Evolutionary conservation across 2,113 vertebrate species (phyloP).

Genomic region (Hippolais icterina): DNA sequence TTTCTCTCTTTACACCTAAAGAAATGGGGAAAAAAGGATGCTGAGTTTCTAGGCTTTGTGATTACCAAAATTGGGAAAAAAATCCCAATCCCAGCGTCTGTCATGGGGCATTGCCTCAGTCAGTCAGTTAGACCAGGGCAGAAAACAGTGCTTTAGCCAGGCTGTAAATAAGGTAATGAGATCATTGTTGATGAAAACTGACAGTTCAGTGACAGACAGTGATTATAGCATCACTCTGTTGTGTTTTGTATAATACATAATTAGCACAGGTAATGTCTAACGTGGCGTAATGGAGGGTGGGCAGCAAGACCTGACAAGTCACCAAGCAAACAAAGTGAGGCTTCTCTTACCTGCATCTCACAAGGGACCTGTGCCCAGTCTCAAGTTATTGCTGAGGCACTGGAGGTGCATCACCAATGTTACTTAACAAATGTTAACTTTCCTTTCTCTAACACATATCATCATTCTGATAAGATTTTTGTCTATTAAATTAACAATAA

Average conservation of each 20-base stretch:
- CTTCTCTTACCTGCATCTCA: neutral
- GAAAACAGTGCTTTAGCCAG: neutral
- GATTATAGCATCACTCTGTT: neutral
- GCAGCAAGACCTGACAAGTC: neutral
- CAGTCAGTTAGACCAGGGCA: neutral
- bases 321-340: neutral
- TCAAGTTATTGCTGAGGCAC: neutral
- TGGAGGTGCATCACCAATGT: neutral
- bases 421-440: neutral
- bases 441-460: neutral
- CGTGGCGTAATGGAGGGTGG: neutral
- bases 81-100: neutral
- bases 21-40: neutral
- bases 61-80: neutral
- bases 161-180: neutral
- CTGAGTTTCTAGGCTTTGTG: neutral
- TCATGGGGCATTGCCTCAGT: neutral
- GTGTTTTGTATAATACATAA: neutral
- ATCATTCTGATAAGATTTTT: neutral
- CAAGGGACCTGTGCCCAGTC: neutral
- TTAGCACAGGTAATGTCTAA: neutral
- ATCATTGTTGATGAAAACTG: neutral
- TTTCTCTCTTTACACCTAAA: neutral
- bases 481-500: neutral
- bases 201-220: neutral